Evolutionary conservation across 2,797 vertebrate genomes (phyloP), one percentile per base, ranked within the genome.

Genomic region (Esox masquinongy): DNA sequence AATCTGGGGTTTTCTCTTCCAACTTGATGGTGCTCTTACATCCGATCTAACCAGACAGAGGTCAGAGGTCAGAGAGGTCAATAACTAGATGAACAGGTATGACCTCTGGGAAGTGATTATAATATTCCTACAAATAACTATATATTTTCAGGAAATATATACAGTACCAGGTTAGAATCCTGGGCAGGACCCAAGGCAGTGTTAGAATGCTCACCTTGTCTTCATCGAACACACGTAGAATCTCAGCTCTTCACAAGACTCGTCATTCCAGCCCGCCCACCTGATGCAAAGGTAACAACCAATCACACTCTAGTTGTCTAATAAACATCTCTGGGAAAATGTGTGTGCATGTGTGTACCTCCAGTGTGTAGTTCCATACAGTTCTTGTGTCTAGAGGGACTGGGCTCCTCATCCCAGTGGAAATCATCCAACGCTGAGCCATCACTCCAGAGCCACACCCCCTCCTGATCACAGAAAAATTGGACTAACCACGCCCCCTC

Each of bases 401-500:
- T 64, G 24, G 61, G 24, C 61, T 64, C 26, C 2, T 64, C 12
- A 3, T 26, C 24, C 26, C 26, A 15, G 61, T 31, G 14, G 11
- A 31, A 31, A 31, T 7, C 0, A 0, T 16, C 11, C 31, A 64
- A 24, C 14, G 14, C 61, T 31, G 61, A 64, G 12, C 61, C 61
- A 26, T 64, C 26, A 31, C 61, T 64, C 61, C 61, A 64, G 14
- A 64, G 61, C 61, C 61, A 64, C 61, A 26, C 22, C 61, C 61
- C 61, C 26, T 64, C 26, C 61, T 64, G 1, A 17, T 29, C 61
- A 26, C 14, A 64, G 14, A 31, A 4, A 16, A 2, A 64, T 11
- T 31, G 1, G 4, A 64, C 43, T 14, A 47, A 47, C 43, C 11
- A 47, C 43, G 12, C 43, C 9, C 43, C 43, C 43, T 47, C 43